phyloP scores from a whole-genome alignment of 2,888 invertebrate genomes.

The Sminthurides aquaticus region DNA sequence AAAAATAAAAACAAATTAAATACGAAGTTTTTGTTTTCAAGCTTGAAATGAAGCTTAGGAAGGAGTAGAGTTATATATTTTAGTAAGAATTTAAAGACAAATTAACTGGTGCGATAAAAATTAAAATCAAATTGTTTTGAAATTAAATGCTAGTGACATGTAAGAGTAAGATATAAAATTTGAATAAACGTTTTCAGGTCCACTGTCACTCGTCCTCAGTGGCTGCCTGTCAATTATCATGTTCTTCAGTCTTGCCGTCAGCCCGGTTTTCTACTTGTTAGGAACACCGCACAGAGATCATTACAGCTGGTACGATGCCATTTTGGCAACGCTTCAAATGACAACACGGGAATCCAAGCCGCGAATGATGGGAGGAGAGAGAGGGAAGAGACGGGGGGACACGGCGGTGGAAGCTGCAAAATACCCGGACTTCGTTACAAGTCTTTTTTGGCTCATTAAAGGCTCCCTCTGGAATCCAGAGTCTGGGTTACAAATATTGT shows the following conservation, averaged over 20 bases:
- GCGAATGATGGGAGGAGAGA: too few species aligned
- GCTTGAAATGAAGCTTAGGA: not conserved
- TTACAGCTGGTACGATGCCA: conserved; percentile 10
- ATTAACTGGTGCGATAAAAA: too few species aligned
- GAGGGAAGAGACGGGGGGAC: too few species aligned
- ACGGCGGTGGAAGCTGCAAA: not conserved
- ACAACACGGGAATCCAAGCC: not conserved
- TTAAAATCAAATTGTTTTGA: too few species aligned
- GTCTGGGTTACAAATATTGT: too few species aligned
- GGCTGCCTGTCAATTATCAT: conserved; percentile 31
- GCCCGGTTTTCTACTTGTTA: conserved; percentile 37
- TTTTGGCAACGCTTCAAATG: not conserved
- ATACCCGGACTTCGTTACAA: conserved; percentile 11
- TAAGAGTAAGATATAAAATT: not conserved
- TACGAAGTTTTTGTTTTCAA: too few species aligned
- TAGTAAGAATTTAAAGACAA: not conserved
- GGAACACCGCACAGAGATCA: conserved; percentile 37
- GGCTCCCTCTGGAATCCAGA: too few species aligned
- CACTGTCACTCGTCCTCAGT: conserved; percentile 23
- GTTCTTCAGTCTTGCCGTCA: conserved; percentile 33
- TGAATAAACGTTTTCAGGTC: conserved; percentile 6
- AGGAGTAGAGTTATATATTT: not conserved
- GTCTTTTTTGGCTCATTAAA: conserved; percentile 18
- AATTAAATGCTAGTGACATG: too few species aligned
- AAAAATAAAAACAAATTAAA: too few species aligned